These are phyloP conservation scores for Phenganax stokvisi DNA, from an alignment of 92 coral and sea anemone species.

Conservation along the genomic window DNA sequence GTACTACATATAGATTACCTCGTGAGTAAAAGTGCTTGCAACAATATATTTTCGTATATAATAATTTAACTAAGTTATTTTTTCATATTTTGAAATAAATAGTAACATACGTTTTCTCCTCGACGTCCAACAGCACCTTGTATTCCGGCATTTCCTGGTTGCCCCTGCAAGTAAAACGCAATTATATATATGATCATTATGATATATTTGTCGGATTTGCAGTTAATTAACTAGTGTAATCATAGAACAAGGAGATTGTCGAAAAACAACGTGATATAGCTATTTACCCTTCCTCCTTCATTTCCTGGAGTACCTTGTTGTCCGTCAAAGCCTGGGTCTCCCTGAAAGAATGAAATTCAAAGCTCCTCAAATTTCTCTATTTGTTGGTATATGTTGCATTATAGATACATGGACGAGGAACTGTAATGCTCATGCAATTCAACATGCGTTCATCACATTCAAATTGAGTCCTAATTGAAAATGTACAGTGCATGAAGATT, in stretches of 20 bases:
- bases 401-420: no score
- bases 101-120: not conserved
- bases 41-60: not conserved
- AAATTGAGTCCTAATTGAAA: no score
- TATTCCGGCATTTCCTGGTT: not conserved
- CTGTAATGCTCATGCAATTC: no score
- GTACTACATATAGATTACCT: no score
- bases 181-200: not conserved
- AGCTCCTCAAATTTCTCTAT: not conserved
- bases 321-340: not conserved
- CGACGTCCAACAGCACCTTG: not conserved
- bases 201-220: not conserved
- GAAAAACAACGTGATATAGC: not conserved
- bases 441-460: no score
- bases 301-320: not conserved
- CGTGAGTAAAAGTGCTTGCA: no score
- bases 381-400: no score
- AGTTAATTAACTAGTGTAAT: no score
- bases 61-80: not conserved
- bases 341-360: not conserved
- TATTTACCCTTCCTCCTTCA: constrained; percentile 6
- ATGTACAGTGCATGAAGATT: no score
- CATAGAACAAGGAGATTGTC: no score
- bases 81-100: not conserved
- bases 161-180: not conserved